Evolutionary conservation across 2,797 vertebrate genomes (phyloP).

Genomic region (Oreonectes daqikongensis): DNA sequence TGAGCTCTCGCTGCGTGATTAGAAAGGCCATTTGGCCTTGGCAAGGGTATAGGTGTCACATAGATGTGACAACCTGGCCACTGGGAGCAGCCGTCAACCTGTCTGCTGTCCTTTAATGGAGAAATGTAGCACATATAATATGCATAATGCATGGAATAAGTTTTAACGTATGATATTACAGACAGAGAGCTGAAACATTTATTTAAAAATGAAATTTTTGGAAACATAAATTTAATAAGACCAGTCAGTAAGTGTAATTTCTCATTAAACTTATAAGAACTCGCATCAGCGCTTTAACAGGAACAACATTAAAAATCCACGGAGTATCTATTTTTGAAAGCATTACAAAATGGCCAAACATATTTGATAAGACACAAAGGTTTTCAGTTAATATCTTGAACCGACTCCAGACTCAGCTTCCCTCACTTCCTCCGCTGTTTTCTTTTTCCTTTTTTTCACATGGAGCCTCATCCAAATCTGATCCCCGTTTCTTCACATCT

Average conservation of each 20-base stretch:
- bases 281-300: neutral
- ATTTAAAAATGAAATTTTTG: too few relatives aligned
- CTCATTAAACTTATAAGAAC: neutral
- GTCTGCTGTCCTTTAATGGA: constrained; percentile 14
- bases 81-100: constrained; percentile 32
- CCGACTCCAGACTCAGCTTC: constrained; percentile 52
- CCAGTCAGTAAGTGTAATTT: neutral
- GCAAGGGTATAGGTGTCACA: constrained; percentile 46
- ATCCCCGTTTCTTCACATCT: constrained; percentile 56
- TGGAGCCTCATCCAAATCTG: constrained; percentile 57
- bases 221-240: neutral
- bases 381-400: constrained; percentile 59
- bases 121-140: constrained; percentile 22
- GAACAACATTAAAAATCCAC: neutral
- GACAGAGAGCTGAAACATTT: too few relatives aligned
- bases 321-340: constrained; percentile 29
- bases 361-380: constrained; percentile 43
- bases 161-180: neutral
- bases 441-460: constrained; percentile 47
- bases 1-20: neutral
- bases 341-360: constrained; percentile 33
- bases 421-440: constrained; percentile 52
- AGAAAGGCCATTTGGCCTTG: constrained; percentile 48
- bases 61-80: constrained; percentile 32
- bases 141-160: constrained; percentile 28